phyloP scores from a whole-genome alignment of 2,888 invertebrate species.

The Dermolepida albohirtum region DNA sequence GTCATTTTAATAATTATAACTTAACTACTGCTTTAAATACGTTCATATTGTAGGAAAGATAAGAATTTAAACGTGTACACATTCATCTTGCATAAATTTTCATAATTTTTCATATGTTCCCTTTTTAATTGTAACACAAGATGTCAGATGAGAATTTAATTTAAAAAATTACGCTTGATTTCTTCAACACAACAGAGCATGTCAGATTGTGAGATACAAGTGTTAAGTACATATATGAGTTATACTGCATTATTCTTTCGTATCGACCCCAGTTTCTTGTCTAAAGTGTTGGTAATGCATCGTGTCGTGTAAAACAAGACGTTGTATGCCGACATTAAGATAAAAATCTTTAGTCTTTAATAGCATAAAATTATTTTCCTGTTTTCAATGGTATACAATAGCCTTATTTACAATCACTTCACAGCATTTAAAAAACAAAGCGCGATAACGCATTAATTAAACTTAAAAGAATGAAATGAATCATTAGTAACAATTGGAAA shows the following conservation, averaged over 20 bases:
- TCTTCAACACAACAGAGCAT: conserved; percentile 34
- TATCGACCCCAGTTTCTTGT: conserved; percentile 14
- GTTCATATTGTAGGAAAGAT: no score
- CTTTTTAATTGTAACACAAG: neutral
- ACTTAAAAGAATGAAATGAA: neutral
- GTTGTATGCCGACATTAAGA: conserved; percentile 30
- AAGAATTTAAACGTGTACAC: no score
- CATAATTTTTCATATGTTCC: conserved; percentile 12
- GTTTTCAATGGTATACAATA: conserved; percentile 8
- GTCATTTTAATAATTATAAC: no score
- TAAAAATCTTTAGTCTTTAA: conserved; percentile 34
- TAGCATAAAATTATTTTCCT: conserved; percentile 26
- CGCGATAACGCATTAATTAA: neutral
- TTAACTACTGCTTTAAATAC: no score
- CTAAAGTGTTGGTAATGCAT: conserved; percentile 32
- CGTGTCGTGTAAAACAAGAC: conserved; percentile 42
- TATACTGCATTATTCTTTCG: conserved; percentile 31
- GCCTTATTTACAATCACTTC: conserved; percentile 12
- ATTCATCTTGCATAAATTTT: conserved; percentile 15
- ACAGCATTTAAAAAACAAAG: neutral
- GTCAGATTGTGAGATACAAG: conserved; percentile 35
- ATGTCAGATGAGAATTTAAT: conserved; percentile 16
- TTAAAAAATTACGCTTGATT: conserved; percentile 38
- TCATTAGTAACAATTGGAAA: neutral
- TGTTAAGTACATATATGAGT: conserved; percentile 19